These are phyloP conservation scores for Crepidodera aurea DNA, from an alignment of 2,888 invertebrate genomes.

Conservation along the genomic window DNA sequence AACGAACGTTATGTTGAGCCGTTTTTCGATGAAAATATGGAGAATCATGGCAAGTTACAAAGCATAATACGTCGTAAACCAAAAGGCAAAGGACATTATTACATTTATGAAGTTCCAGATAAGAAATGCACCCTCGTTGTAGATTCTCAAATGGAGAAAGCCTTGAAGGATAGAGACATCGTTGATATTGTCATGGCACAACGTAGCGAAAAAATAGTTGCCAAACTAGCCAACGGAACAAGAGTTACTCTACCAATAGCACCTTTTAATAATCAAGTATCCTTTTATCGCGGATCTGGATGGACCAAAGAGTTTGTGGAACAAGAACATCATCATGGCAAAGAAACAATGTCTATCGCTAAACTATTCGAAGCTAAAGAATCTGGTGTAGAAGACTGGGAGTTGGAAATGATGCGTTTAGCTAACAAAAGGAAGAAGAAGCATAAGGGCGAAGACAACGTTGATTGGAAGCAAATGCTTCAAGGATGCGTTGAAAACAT, in stretches of 20 bases:
- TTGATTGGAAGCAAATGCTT: conserved; percentile 62
- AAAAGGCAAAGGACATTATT: conserved; percentile 65
- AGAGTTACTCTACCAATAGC: conserved; percentile 72
- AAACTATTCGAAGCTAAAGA: conserved; percentile 67
- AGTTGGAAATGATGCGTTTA: conserved; percentile 58
- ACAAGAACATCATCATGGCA: conserved; percentile 59
- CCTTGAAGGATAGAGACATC: conserved; percentile 78
- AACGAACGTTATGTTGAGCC: conserved; percentile 55
- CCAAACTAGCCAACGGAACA: conserved; percentile 73
- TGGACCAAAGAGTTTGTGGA: conserved; percentile 65
- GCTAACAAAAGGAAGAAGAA: conserved; percentile 58
- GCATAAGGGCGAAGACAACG: conserved; percentile 53
- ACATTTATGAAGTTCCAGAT: conserved; percentile 77
- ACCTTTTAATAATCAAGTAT: conserved; percentile 51
- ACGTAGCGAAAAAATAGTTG: conserved; percentile 75
- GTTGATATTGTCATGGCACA: conserved; percentile 79
- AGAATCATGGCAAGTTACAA: conserved; percentile 51
- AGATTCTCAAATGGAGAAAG: conserved; percentile 75
- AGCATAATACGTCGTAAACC: conserved; percentile 66
- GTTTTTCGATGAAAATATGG: conserved; percentile 57
- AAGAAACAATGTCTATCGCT: conserved; percentile 64
- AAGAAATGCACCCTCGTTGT: conserved; percentile 76
- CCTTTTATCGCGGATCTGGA: conserved; percentile 56
- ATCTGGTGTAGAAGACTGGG: conserved; percentile 58
- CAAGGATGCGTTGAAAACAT: conserved; percentile 71